Evolutionary conservation across 2,888 invertebrate genomes (phyloP), one percentile per base, ranked within the genome.

Genomic region (Terebella lapidaria): DNA sequence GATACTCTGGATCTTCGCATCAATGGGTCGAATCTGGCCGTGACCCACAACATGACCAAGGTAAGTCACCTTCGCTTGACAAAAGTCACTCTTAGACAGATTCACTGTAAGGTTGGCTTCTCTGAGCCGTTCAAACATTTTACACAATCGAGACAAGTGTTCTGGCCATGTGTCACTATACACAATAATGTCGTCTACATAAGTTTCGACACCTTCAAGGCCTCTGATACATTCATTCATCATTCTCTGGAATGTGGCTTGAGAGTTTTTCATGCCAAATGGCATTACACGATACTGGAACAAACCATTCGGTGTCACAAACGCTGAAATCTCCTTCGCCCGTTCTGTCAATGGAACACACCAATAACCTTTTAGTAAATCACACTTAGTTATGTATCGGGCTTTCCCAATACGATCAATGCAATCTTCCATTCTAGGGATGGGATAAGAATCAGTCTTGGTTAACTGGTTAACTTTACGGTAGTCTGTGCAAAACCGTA

Each of bases 371-470:
- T 67, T 66, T 3, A 71, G 49, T 27, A 70, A 49, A 52, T 69
- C 67, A 63, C 62, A 64, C 45, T 71, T 67, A 3, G 45, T 69
- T 18, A 70, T 58, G 59, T 56, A 71, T 53, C 61, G 65, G 18
- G 67, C 59, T 25, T 64, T 35, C 15, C 68, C 64, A 46, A 71
- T 47, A 22, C 59, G 61, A 29, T 71, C 68, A 28, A 70, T 71
- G 27, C 67, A 69, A 53, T 67, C 70, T 51, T 66, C 68, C 0
- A 69, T 61, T 45, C 68, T 46, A 22, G 70, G 64, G 1, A 69
- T 65, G 0, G 65, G 71, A 58, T 60, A 69, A n/a, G 58, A 58
- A 51, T 71, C 69, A 1, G 65, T 46, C 64, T 68, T 71, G 5
- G 64, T 68, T 1, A 71, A 49, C 26, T 25, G 5, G 35, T 70